phyloP scores from a whole-genome alignment of 2,888 invertebrate genomes.

The Seira musarum region DNA sequence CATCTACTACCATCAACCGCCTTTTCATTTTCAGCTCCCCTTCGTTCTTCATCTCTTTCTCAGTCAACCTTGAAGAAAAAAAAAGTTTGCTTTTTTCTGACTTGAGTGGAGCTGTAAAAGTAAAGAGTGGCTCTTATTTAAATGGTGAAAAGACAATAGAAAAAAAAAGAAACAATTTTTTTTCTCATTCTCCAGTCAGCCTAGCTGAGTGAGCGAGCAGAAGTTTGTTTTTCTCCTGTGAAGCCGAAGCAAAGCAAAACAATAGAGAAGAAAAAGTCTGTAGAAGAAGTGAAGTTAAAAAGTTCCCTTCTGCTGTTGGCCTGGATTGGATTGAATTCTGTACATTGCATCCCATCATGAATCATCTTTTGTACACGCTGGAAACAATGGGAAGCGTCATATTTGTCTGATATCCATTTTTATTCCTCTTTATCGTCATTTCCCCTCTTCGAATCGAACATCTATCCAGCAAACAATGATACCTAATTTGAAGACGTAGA shows the following conservation, averaged over 20 bases:
- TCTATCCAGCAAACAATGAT: constrained; percentile 4
- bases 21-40: constrained; percentile 5
- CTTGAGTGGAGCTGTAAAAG: not conserved
- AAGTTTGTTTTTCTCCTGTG: constrained; percentile 17
- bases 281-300: not conserved
- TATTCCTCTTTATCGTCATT: constrained; percentile 22
- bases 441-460: not conserved
- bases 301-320: not conserved
- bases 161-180: constrained; percentile 10
- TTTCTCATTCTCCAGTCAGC: not conserved
- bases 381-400: constrained; percentile 54
- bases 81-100: constrained; percentile 19
- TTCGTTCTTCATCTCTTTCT: not conserved
- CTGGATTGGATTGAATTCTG: too few relatives aligned
- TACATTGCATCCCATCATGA: constrained; percentile 7
- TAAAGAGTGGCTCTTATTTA: constrained; percentile 12
- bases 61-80: constrained; percentile 12
- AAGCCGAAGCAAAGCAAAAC: not conserved
- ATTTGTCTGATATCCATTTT: constrained; percentile 58
- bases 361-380: constrained; percentile 37
- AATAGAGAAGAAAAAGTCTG: constrained; percentile 16
- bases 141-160: constrained; percentile 18
- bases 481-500: constrained; percentile 13
- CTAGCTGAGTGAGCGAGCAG: not conserved
- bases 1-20: not conserved